Percentiles rank a stretch among this genome's conserved stretches.
Conservation (phyloP, 2,888 invertebrate genomes). For the Rotaria magnacalcarata region DNA sequence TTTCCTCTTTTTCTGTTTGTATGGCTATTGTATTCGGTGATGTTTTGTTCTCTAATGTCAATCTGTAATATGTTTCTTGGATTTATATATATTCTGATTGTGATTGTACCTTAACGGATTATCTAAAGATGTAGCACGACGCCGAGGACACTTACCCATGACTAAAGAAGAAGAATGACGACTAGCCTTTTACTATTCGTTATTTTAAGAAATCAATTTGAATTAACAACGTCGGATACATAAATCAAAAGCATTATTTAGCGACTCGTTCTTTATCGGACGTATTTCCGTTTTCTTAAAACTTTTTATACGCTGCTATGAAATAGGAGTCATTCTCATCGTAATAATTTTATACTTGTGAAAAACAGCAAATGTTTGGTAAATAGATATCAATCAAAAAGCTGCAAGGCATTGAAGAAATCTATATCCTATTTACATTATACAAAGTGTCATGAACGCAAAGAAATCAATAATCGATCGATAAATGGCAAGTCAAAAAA, state of each 20-base stretch:
- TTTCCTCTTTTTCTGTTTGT: not conserved
- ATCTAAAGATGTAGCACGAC: not conserved
- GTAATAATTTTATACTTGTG: not conserved
- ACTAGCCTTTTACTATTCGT: not conserved
- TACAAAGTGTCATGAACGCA: not conserved
- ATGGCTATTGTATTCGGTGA: not conserved
- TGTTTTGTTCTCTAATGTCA: not conserved
- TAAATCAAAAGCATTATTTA: not conserved
- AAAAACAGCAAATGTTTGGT: not conserved
- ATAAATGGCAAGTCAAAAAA: not conserved
- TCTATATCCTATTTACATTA: not conserved
- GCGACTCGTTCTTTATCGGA: not conserved
- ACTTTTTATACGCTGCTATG: not conserved
- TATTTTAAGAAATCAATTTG: not conserved
- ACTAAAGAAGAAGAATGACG: not conserved
- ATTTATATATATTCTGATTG: not conserved
- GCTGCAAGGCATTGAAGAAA: not conserved
- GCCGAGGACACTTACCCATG: too few species aligned
- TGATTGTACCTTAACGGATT: not conserved
- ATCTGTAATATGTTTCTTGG: not conserved
- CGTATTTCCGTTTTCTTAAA: not conserved
- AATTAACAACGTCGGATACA: not conserved
- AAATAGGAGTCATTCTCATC: not conserved
- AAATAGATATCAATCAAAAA: slow-evolving; percentile 29
- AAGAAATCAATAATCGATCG: not conserved